A percentile compares a stretch with the other conserved stretches of the same genome.
These are phyloP conservation scores for Eptesicus fuscus DNA, from an alignment of 2,113 vertebrate species.

Conservation along the genomic window DNA sequence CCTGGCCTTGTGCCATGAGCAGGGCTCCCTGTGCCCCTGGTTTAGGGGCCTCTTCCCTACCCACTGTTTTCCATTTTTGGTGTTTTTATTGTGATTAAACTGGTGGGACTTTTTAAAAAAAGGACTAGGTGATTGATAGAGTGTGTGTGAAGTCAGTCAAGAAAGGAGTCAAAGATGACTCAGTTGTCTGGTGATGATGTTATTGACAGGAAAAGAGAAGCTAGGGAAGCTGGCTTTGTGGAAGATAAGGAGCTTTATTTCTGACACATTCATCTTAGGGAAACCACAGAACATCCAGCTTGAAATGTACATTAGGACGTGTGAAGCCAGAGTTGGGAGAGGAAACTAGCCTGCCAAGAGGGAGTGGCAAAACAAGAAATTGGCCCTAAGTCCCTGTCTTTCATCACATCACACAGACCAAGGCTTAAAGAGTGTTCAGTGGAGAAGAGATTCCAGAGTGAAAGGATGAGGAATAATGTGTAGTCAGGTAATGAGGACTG, in stretches of 20 bases:
- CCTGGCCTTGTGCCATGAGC: conserved; percentile 61
- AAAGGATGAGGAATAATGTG: not conserved
- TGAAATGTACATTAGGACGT: not conserved
- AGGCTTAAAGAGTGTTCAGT: not conserved
- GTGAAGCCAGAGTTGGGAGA: not conserved
- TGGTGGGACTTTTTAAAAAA: conserved; percentile 64
- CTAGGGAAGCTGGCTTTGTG: not conserved
- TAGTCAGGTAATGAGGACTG: not conserved
- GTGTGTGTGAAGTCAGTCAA: conserved; percentile 43
- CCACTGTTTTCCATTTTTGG: conserved; percentile 66
- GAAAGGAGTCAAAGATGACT: conserved; percentile 51
- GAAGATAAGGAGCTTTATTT: conserved; percentile 5
- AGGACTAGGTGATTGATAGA: conserved; percentile 3
- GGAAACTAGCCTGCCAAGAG: not conserved
- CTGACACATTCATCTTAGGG: not conserved
- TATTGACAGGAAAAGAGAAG: not conserved
- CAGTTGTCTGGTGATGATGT: conserved; percentile 31
- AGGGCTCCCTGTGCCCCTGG: conserved; percentile 55
- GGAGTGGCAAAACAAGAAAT: not conserved
- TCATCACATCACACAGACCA: not conserved
- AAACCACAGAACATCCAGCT: not conserved
- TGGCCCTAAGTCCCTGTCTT: not conserved
- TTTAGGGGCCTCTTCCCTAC: conserved; percentile 52
- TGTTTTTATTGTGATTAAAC: conserved; percentile 78
- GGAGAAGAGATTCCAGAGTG: not conserved